Evolutionary conservation across 2,113 vertebrate genomes (phyloP), one percentile per base, ranked within the genome.

Genomic region (Bujurquina vittata): DNA sequence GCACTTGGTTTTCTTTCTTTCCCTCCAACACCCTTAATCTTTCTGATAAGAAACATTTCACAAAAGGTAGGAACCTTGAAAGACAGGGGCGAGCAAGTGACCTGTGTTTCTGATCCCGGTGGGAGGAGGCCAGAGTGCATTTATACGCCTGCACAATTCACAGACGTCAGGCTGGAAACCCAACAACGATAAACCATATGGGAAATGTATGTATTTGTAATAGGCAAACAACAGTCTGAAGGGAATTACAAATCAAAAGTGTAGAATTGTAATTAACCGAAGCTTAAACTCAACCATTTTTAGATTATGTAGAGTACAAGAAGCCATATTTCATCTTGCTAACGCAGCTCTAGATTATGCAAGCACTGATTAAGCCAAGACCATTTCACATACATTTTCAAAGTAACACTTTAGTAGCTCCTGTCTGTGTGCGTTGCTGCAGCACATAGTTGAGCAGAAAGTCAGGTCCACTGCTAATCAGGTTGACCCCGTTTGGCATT

Each of bases 161-260:
- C 55, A 57, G 12, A 74, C 58, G 83, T 77, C 77, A 46, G 40
- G 52, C 67, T 83, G 61, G 40, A 88, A 88, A 75, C 37, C 26
- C 11, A 67, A 80, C 67, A 55, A 75, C 2, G 23, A 75, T 83
- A 77, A 84, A 61, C 84, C 84, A 85, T 40, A 4, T 23, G 81
- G 29, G 82, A 89, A 57, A 60, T 59, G 61, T 59, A 63, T 61
- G 49, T 40, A 62, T 89, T 74, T 85, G 49, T 83, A 85, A 78
- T 89, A 76, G 73, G 84, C 65, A 90, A 92, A 91, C 84, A 92
- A 88, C 31, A 75, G 49, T 84, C 59, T 67, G 29, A 81, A 81
- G 22, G 80, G 75, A 85, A 83, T 83, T 72, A 60, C n/a, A 84
- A 83, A 88, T 62, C 43, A 78, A 83, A 85, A 69, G 52, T 77